Conservation (phyloP, 2,797 vertebrate genomes). For the Centroberyx gerrardi region DNA sequence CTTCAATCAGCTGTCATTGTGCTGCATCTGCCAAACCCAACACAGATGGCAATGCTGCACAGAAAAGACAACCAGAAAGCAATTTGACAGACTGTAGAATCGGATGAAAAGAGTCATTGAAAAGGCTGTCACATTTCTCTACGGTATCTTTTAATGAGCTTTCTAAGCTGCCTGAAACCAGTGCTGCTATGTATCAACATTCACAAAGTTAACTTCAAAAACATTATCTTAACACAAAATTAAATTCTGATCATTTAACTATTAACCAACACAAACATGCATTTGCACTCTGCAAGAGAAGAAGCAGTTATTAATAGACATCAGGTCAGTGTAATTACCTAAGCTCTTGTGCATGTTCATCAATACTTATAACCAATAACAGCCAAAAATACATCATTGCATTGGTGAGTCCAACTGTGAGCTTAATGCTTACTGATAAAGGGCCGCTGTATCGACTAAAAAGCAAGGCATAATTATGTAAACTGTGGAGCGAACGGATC, state of each 20-base stretch:
- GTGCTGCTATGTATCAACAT: slow-evolving; percentile 11
- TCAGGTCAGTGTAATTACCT: not conserved
- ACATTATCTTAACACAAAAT: slow-evolving; percentile 2
- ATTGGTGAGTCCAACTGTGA: not conserved
- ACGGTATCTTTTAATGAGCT: slow-evolving; percentile 24
- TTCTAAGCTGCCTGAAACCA: not conserved
- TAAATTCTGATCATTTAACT: not conserved
- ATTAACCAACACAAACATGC: not conserved
- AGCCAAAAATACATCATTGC: not conserved
- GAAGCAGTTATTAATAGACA: slow-evolving; percentile 16
- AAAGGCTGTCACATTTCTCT: slow-evolving; percentile 23
- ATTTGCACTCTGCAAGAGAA: slow-evolving; percentile 3
- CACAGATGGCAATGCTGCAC: slow-evolving; percentile 56
- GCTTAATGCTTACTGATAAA: not conserved
- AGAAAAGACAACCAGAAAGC: slow-evolving; percentile 31
- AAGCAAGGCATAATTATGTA: slow-evolving; percentile 33
- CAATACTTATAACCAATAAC: not conserved
- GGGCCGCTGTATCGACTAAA: not conserved
- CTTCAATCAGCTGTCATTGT: slow-evolving; percentile 51
- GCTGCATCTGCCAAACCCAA: slow-evolving; percentile 50
- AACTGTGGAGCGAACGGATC: slow-evolving; percentile 20
- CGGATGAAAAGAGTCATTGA: not conserved
- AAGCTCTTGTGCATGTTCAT: not conserved
- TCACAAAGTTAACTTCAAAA: slow-evolving; percentile 26
- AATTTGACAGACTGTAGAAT: slow-evolving; percentile 40